Conservation (phyloP, 2,113 vertebrate genomes). For the Dicrurus megarhynchus region DNA sequence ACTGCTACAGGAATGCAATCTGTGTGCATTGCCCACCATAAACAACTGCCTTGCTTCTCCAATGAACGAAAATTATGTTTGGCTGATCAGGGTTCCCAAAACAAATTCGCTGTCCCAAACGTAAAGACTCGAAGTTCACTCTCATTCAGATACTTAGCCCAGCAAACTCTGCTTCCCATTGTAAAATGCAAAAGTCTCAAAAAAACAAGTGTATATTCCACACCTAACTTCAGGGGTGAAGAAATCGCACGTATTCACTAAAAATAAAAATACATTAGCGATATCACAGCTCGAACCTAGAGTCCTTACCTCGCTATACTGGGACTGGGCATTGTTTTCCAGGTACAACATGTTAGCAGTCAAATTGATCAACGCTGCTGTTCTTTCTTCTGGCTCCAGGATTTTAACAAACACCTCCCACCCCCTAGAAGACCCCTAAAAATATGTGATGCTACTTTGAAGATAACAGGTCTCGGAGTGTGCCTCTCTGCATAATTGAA, state of each 20-base stretch:
- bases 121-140: neutral
- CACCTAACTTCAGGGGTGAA: neutral
- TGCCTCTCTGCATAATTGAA: constrained; percentile 83
- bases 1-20: neutral
- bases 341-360: constrained; percentile 99
- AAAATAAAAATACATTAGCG: neutral
- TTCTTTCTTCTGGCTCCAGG: constrained; percentile 98
- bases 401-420: constrained; percentile 87
- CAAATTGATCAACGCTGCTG: constrained; percentile 94
- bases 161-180: neutral
- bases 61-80: neutral
- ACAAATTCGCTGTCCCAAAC: neutral
- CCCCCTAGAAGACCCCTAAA: constrained; percentile 79
- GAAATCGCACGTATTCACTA: neutral
- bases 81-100: neutral
- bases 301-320: constrained; percentile 96
- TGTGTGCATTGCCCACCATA: neutral
- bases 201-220: neutral
- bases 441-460: constrained; percentile 73
- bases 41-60: neutral
- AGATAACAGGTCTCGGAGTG: constrained; percentile 82
- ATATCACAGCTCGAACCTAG: constrained; percentile 39
- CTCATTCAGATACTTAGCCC: neutral
- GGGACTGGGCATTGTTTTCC: constrained; percentile 92
- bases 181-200: neutral